Evolutionary conservation across 2,113 vertebrate species (phyloP).

Genomic region (Engystomops pustulosus): DNA sequence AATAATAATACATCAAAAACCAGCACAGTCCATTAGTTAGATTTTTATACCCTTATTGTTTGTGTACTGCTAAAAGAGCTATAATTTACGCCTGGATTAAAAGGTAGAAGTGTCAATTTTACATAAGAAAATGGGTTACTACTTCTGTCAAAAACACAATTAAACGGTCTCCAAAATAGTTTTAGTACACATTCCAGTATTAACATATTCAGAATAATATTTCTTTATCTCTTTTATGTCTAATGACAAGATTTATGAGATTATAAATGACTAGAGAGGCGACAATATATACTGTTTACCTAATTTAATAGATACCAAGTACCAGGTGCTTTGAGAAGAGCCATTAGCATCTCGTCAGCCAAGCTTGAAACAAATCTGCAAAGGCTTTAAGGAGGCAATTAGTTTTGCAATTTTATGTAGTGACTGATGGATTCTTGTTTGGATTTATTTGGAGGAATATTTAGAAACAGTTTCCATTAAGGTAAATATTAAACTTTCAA

Average conservation of each 20-base stretch:
- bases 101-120: not conserved
- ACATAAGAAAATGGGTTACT: not conserved
- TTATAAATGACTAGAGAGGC: slow-evolving; percentile 43
- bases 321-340: slow-evolving; percentile 45
- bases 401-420: slow-evolving; percentile 48
- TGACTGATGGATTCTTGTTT: slow-evolving; percentile 49
- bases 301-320: slow-evolving; percentile 45
- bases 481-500: not conserved
- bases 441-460: slow-evolving; percentile 25
- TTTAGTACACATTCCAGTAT: not conserved
- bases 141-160: slow-evolving; percentile 14
- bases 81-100: not conserved
- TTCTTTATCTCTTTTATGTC: not conserved
- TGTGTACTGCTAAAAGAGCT: not conserved
- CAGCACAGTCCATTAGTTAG: not conserved
- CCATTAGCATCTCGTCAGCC: slow-evolving; percentile 47
- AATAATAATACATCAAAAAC: not conserved
- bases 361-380: slow-evolving; percentile 44
- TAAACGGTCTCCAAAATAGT: not conserved
- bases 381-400: slow-evolving; percentile 51
- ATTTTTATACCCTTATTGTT: not conserved
- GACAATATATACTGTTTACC: slow-evolving; percentile 37
- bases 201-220: not conserved
- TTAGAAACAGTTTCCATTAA: slow-evolving; percentile 18
- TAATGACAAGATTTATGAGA: slow-evolving; percentile 39